phyloP scores from a whole-genome alignment of 2,113 vertebrate species.

The Alectura lathami region DNA sequence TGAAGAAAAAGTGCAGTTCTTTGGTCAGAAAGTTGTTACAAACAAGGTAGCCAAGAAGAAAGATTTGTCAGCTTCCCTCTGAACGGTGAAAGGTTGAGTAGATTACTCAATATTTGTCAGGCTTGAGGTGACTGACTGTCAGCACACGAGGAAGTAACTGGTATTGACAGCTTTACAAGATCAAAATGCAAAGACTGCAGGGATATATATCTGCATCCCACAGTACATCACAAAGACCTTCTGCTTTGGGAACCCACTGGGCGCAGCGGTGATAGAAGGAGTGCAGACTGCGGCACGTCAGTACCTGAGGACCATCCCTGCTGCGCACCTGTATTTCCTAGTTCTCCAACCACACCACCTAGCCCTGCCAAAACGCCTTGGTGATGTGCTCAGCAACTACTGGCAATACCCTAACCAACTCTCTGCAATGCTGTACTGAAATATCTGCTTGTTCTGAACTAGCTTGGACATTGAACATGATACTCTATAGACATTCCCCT shows the following conservation, averaged over 20 bases:
- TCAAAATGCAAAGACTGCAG: constrained; percentile 25
- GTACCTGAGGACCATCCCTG: neutral
- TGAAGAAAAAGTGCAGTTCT: neutral
- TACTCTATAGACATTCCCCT: neutral
- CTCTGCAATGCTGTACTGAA: neutral
- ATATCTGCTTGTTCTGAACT: neutral
- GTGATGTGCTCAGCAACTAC: neutral
- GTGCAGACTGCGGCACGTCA: neutral
- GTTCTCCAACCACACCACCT: accelerated
- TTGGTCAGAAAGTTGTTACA: constrained; percentile 33
- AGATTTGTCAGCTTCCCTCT: constrained; percentile 36
- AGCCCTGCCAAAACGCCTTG: neutral
- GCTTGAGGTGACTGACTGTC: constrained; percentile 48
- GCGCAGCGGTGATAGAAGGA: neutral
- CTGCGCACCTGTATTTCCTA: accelerated
- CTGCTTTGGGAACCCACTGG: neutral
- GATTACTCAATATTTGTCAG: constrained; percentile 57
- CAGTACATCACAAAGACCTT: neutral
- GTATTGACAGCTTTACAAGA: constrained; percentile 45
- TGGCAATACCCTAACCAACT: neutral
- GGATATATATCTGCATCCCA: neutral
- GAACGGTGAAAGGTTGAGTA: constrained; percentile 41
- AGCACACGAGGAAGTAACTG: constrained; percentile 5
- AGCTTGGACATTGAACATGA: neutral
- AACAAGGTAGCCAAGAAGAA: constrained; percentile 24